Evolutionary conservation across 1,140 invertebrate genomes (phyloP).

Genomic region (Trichogramma pretiosum): DNA sequence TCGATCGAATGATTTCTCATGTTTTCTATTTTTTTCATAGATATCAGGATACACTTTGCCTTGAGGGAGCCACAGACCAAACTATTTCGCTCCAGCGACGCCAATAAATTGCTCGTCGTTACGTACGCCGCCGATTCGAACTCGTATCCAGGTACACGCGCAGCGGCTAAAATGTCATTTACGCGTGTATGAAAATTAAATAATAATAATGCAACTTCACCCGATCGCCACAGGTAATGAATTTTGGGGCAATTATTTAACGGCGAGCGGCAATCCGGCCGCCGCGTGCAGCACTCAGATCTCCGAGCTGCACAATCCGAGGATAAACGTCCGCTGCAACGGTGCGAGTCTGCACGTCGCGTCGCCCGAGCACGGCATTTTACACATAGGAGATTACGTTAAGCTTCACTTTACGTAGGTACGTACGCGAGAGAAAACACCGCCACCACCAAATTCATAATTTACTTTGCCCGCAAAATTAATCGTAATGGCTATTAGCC

Average conservation of each 20-base stretch:
- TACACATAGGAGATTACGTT: constrained; percentile 47
- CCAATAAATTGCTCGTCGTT: constrained; percentile 51
- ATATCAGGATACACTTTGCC: constrained; percentile 39
- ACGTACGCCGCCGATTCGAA: constrained; percentile 63
- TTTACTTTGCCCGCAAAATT: neutral
- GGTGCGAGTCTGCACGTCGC: constrained; percentile 47
- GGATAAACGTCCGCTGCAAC: constrained; percentile 45
- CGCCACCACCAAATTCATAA: neutral
- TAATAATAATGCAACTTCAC: too few species aligned
- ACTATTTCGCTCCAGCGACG: constrained; percentile 31
- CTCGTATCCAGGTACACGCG: constrained; percentile 56
- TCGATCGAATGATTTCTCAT: neutral
- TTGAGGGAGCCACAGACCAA: constrained; percentile 35
- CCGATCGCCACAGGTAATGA: constrained; percentile 35
- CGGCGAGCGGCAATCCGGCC: constrained; percentile 52
- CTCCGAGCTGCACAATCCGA: constrained; percentile 50
- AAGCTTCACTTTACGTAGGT: constrained; percentile 38
- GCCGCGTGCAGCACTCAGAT: constrained; percentile 53
- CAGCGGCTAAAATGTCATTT: too few species aligned
- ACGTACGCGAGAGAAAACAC: constrained; percentile 2
- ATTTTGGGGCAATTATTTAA: constrained; percentile 36
- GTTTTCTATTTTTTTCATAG: constrained; percentile 12
- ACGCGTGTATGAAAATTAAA: too few species aligned
- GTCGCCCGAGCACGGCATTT: constrained; percentile 40
- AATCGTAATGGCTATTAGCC: neutral